phyloP scores from a whole-genome alignment of 2,113 vertebrate genomes.

The Aythya baeri region DNA sequence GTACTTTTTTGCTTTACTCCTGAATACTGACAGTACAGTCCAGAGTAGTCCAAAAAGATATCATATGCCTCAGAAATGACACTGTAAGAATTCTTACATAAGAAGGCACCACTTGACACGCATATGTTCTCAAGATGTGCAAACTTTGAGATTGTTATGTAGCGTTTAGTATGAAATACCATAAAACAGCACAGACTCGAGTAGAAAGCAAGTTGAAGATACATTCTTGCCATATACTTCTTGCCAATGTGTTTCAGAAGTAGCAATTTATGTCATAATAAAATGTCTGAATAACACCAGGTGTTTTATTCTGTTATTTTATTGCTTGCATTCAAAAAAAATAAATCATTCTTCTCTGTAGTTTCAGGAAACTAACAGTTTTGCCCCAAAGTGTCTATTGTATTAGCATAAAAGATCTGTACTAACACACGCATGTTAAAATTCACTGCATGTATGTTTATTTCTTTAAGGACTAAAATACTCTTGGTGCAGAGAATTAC shows the following conservation, averaged over 20 bases:
- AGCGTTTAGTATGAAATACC: not conserved
- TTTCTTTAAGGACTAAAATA: not conserved
- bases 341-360: not conserved
- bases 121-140: not conserved
- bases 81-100: not conserved
- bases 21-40: not conserved
- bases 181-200: not conserved
- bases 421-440: not conserved
- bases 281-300: not conserved
- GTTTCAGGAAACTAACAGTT: not conserved
- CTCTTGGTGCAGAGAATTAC: not conserved
- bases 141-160: not conserved
- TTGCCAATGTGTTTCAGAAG: not conserved
- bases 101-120: not conserved
- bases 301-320: not conserved
- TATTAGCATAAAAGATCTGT: not conserved
- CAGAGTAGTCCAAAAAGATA: not conserved
- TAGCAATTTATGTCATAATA: not conserved
- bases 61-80: rapidly evolving
- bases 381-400: rapidly evolving
- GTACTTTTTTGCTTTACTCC: not conserved
- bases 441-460: too few relatives aligned
- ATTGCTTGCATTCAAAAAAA: not conserved
- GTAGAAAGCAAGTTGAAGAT: not conserved
- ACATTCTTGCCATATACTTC: not conserved